These are phyloP conservation scores for Lamproptera curius DNA, from an alignment of 2,888 invertebrate genomes.

Conservation along the genomic window DNA sequence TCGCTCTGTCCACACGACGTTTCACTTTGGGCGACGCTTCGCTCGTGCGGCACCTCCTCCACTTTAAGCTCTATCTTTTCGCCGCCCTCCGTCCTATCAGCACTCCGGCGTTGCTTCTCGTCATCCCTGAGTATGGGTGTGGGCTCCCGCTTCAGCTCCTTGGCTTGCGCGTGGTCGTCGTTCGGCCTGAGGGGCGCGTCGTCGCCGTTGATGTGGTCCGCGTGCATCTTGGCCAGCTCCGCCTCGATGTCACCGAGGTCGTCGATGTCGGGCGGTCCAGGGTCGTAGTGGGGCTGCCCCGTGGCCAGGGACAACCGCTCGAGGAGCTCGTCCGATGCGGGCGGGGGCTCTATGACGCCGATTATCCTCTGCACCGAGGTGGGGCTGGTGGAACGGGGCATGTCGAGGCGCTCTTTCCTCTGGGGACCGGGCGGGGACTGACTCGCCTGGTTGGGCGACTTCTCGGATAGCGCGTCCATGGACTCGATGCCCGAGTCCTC, in stretches of 20 bases:
- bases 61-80: slow-evolving; percentile 27
- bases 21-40: slow-evolving; percentile 31
- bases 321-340: slow-evolving; percentile 51
- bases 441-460: slow-evolving; percentile 92
- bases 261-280: slow-evolving; percentile 66
- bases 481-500: slow-evolving; percentile 96
- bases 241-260: slow-evolving; percentile 83
- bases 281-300: slow-evolving; percentile 51
- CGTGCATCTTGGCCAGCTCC: slow-evolving; percentile 83
- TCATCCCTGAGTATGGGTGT: slow-evolving; percentile 45
- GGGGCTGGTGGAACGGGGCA: slow-evolving; percentile 64
- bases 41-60: slow-evolving; percentile 27
- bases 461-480: slow-evolving; percentile 95
- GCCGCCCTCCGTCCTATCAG: slow-evolving; percentile 25
- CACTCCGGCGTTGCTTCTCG: slow-evolving; percentile 28
- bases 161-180: slow-evolving; percentile 29
- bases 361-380: slow-evolving; percentile 70
- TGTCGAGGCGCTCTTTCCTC: slow-evolving; percentile 62
- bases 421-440: slow-evolving; percentile 81
- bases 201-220: slow-evolving; percentile 62
- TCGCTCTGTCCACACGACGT: slow-evolving; percentile 22
- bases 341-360: slow-evolving; percentile 52
- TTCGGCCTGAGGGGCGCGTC: slow-evolving; percentile 43
- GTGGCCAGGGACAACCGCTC: slow-evolving; percentile 46
- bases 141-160: slow-evolving; percentile 50